A percentile compares a stretch with the other conserved stretches of the same genome.
Conservation (phyloP, 2,888 invertebrate species). For the Dromius quadrimaculatus region DNA sequence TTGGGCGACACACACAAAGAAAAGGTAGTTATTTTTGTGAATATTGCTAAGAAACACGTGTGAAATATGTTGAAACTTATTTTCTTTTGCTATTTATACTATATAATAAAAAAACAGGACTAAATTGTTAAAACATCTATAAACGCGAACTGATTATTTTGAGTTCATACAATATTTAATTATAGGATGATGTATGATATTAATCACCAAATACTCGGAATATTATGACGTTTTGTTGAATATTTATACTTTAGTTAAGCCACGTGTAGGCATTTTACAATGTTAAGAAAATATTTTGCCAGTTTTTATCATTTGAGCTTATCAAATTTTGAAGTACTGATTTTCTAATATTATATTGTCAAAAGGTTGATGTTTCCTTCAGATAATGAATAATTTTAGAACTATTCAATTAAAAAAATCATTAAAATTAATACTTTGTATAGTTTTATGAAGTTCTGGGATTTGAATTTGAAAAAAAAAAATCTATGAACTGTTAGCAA, state of each 20-base stretch:
- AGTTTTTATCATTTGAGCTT: too few species aligned
- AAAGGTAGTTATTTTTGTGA: conserved; percentile 1
- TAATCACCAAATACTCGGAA: conserved; percentile 6
- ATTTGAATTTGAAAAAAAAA: too few species aligned
- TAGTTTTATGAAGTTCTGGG: too few species aligned
- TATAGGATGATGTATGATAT: conserved; percentile 5
- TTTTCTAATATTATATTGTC: too few species aligned
- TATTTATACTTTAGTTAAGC: neutral
- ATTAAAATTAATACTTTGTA: too few species aligned
- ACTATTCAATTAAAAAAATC: too few species aligned
- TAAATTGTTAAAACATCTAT: too few species aligned
- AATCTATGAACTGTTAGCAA: too few species aligned
- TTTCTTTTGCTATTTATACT: conserved; percentile 3
- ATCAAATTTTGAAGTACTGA: too few species aligned
- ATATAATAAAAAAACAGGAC: neutral
- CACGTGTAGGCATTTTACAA: neutral
- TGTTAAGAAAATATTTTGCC: too few species aligned
- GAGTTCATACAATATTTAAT: neutral
- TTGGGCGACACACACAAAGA: neutral
- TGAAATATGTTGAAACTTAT: conserved; percentile 5
- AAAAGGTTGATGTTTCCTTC: too few species aligned
- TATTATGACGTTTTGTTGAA: neutral
- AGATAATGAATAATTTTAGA: too few species aligned
- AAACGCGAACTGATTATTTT: neutral
- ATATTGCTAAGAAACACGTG: neutral